These are phyloP conservation scores for Tetraneura akinire DNA, from an alignment of 1,140 invertebrate species.

Conservation along the genomic window DNA sequence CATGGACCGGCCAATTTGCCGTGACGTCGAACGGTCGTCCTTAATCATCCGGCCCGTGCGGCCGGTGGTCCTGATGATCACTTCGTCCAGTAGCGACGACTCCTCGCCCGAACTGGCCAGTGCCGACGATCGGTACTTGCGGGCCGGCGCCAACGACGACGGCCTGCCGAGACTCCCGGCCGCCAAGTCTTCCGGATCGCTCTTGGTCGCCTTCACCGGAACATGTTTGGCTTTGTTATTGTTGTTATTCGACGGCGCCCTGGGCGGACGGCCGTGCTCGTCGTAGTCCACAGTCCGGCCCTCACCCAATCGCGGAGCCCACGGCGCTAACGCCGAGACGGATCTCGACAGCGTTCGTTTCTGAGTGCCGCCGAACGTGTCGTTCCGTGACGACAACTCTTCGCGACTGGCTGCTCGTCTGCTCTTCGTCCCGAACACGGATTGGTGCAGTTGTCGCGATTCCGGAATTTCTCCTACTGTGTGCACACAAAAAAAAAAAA, in stretches of 20 bases:
- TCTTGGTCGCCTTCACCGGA: constrained; percentile 37
- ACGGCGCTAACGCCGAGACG: constrained; percentile 79
- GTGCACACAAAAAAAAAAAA: too few species aligned
- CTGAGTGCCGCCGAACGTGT: constrained; percentile 64
- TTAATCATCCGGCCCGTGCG: constrained; percentile 35
- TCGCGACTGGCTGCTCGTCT: constrained; percentile 68
- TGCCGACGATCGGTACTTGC: neutral
- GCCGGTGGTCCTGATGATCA: constrained; percentile 38
- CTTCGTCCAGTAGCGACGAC: constrained; percentile 38
- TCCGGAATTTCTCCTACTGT: constrained; percentile 74
- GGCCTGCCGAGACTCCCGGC: neutral
- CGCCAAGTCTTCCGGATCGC: constrained; percentile 27
- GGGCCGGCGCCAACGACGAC: neutral
- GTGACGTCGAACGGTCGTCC: constrained; percentile 35
- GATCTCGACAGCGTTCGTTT: constrained; percentile 77
- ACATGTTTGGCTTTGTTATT: neutral
- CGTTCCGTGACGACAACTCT: constrained; percentile 67
- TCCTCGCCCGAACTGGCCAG: constrained; percentile 35
- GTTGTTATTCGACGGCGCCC: constrained; percentile 40
- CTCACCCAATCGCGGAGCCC: constrained; percentile 73
- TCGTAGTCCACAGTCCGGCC: constrained; percentile 70
- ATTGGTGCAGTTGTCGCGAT: constrained; percentile 63
- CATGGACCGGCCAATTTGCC: constrained; percentile 33
- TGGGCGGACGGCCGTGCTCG: constrained; percentile 53
- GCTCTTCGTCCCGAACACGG: constrained; percentile 55